A percentile compares a stretch with the other conserved stretches of the same genome.
Evolutionary conservation across 2,888 invertebrate genomes (phyloP).

Genomic region (Perdita meconis): DNA sequence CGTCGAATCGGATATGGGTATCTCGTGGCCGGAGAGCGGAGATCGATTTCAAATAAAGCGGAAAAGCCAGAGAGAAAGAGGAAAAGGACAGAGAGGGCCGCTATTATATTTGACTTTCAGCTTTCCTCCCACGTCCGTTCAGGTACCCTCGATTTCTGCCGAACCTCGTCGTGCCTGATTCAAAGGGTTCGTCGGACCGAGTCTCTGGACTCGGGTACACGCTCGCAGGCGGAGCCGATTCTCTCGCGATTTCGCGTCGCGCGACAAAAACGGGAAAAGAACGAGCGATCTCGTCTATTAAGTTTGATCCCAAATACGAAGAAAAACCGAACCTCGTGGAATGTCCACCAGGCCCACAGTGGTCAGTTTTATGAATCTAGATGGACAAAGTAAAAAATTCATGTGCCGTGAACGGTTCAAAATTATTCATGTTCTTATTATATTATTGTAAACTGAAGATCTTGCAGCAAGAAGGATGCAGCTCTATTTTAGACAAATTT

Average conservation of each 20-base stretch:
- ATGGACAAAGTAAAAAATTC: too few species aligned
- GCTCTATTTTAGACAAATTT: too few species aligned
- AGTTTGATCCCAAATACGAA: slow-evolving; percentile 18
- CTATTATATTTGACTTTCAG: slow-evolving; percentile 71
- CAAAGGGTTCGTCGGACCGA: slow-evolving; percentile 51
- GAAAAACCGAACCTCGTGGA: slow-evolving; percentile 8
- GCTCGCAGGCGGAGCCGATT: slow-evolving; percentile 15
- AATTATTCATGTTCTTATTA: too few species aligned
- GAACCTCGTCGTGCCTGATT: slow-evolving; percentile 20
- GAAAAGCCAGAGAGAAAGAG: slow-evolving; percentile 43
- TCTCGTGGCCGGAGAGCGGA: slow-evolving; percentile 44
- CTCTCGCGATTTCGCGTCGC: neutral
- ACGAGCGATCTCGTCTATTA: slow-evolving; percentile 1
- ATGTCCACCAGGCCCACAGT: too few species aligned
- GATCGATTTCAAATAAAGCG: slow-evolving; percentile 71
- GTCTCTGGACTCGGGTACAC: neutral
- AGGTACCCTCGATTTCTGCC: slow-evolving; percentile 55
- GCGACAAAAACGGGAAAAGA: slow-evolving; percentile 3
- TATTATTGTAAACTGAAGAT: too few species aligned
- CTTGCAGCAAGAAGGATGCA: too few species aligned
- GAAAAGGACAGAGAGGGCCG: neutral
- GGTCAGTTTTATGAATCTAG: too few species aligned
- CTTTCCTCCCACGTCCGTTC: slow-evolving; percentile 59
- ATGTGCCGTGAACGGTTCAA: too few species aligned
- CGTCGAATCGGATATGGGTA: slow-evolving; percentile 63